phyloP scores from a whole-genome alignment of 2,888 invertebrate species.

The Pterostichus niger region DNA sequence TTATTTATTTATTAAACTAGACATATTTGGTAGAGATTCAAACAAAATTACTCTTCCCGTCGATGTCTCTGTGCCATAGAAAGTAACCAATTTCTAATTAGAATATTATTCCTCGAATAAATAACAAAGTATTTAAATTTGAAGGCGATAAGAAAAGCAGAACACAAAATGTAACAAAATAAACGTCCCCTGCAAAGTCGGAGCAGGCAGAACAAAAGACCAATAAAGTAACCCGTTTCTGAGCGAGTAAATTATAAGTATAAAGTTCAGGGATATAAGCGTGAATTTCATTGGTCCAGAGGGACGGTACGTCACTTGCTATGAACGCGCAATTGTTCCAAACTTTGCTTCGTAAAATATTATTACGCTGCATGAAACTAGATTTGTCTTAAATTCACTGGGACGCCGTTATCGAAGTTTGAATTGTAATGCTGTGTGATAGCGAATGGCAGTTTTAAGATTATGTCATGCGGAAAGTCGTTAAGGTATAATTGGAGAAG shows the following conservation, averaged over 20 bases:
- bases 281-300: conserved; percentile 62
- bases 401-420: conserved; percentile 35
- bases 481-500: conserved; percentile 21
- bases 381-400: conserved; percentile 49
- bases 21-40: too few species aligned
- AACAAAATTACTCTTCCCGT: too few species aligned
- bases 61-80: too few species aligned
- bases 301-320: conserved; percentile 60
- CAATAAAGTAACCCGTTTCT: conserved; percentile 60
- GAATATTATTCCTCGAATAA: too few species aligned
- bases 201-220: conserved; percentile 61
- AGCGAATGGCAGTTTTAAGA: conserved; percentile 32
- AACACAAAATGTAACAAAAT: conserved; percentile 41
- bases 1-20: too few species aligned
- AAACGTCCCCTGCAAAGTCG: conserved; percentile 47
- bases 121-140: conserved; percentile 12
- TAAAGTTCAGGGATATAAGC: conserved; percentile 66
- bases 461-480: conserved; percentile 45
- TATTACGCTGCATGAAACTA: conserved; percentile 41
- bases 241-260: conserved; percentile 61
- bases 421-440: conserved; percentile 43
- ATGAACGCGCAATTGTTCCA: conserved; percentile 58
- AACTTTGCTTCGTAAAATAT: conserved; percentile 61
- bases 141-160: background rate
- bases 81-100: too few species aligned